phyloP scores from a whole-genome alignment of 2,797 vertebrate species.

The Coregonus sp. region DNA sequence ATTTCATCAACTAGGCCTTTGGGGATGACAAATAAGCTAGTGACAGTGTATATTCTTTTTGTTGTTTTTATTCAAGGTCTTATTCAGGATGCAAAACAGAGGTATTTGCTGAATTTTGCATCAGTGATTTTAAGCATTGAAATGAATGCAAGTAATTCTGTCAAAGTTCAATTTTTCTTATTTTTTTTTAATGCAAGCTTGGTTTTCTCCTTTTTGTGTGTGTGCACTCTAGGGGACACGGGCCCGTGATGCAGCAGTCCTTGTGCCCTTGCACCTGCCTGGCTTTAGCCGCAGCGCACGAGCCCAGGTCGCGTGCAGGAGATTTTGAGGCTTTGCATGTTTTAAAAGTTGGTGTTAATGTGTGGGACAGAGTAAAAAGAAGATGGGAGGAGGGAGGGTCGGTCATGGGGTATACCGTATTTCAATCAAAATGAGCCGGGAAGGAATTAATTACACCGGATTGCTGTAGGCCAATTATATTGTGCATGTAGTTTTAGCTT shows the following conservation, averaged over 20 bases:
- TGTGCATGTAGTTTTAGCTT: slow-evolving; percentile 1
- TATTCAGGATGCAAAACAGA: slow-evolving; percentile 32
- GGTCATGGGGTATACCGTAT: slow-evolving; percentile 7
- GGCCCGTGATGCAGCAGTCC: slow-evolving; percentile 68
- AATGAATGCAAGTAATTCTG: slow-evolving; percentile 70
- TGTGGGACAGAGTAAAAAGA: slow-evolving; percentile 45
- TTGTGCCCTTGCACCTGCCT: slow-evolving; percentile 88
- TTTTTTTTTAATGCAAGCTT: slow-evolving; percentile 21
- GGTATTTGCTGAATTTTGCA: slow-evolving; percentile 30
- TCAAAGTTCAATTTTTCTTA: slow-evolving; percentile 63
- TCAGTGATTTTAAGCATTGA: slow-evolving; percentile 59
- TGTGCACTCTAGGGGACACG: slow-evolving; percentile 65
- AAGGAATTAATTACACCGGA: slow-evolving; percentile 50
- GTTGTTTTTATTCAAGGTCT: not conserved
- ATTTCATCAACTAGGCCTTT: no score
- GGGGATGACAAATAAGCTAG: slow-evolving; percentile 3
- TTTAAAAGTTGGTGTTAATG: slow-evolving; percentile 78
- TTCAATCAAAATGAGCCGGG: slow-evolving; percentile 39
- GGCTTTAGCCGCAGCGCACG: slow-evolving; percentile 67
- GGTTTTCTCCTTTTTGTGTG: slow-evolving; percentile 47
- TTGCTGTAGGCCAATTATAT: slow-evolving; percentile 42
- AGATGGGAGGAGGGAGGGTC: slow-evolving; percentile 25
- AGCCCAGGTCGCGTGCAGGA: slow-evolving; percentile 90
- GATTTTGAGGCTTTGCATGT: slow-evolving; percentile 95
- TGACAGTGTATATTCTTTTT: not conserved